A percentile compares a stretch with the other conserved stretches of the same genome.
Conservation (phyloP, 1,140 invertebrate genomes). For the Phthorimaea operculella region DNA sequence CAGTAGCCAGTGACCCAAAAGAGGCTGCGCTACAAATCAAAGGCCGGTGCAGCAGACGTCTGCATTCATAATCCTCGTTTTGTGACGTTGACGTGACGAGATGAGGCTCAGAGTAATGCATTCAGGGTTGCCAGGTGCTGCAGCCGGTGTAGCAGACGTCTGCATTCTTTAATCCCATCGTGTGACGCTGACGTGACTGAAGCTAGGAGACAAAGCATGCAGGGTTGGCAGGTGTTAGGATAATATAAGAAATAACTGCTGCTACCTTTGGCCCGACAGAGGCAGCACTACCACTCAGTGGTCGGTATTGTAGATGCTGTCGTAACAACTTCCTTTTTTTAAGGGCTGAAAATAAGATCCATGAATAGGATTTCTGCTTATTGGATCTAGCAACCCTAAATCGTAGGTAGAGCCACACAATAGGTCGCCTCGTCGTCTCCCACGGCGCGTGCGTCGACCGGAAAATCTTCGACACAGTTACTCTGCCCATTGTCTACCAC, state of each 20-base stretch:
- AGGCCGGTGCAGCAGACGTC: not conserved
- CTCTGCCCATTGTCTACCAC: constrained; percentile 25
- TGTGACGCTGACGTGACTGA: not conserved
- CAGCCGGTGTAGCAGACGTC: not conserved
- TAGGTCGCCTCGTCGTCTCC: constrained; percentile 9
- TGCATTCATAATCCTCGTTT: not conserved
- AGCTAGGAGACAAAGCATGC: not conserved
- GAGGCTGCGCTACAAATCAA: not conserved
- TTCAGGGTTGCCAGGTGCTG: not conserved
- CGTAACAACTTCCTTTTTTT: too few species aligned
- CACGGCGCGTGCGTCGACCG: constrained; percentile 19
- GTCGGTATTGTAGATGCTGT: not conserved
- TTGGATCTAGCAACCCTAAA: too few species aligned
- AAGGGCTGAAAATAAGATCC: too few species aligned
- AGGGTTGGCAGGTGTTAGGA: too few species aligned
- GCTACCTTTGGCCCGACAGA: not conserved
- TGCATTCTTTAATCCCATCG: not conserved
- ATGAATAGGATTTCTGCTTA: too few species aligned
- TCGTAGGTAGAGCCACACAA: not conserved
- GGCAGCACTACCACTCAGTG: not conserved
- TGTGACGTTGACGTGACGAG: not conserved
- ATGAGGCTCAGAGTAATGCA: not conserved
- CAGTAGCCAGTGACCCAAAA: not conserved
- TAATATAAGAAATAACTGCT: too few species aligned
- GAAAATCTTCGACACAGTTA: constrained; percentile 25